phyloP scores from a whole-genome alignment of 2,888 invertebrate species.

The Sesia apiformis region DNA sequence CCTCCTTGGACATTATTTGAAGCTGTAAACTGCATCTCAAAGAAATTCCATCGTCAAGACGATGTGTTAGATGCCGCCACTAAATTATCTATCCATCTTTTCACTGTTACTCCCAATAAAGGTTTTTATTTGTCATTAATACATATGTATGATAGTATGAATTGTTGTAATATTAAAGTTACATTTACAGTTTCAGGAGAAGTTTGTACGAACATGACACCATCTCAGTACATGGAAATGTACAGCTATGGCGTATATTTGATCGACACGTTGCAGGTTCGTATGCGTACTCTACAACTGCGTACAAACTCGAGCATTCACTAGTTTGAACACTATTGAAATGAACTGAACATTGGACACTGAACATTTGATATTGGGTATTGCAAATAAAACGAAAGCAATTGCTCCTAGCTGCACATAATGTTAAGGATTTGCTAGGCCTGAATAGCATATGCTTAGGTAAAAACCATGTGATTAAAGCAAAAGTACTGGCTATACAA shows the following conservation, averaged over 20 bases:
- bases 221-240: conserved; percentile 63
- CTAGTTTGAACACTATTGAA: no score
- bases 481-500: no score
- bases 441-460: no score
- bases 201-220: conserved; percentile 55
- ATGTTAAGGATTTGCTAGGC: no score
- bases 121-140: conserved; percentile 19
- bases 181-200: conserved; percentile 33
- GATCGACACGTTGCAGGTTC: conserved; percentile 55
- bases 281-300: conserved; percentile 2
- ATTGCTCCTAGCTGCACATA: no score
- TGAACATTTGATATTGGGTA: no score
- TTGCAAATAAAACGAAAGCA: no score
- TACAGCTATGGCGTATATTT: conserved; percentile 69
- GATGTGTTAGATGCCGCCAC: conserved; percentile 33
- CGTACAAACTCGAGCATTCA: no score
- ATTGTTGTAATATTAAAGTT: neutral
- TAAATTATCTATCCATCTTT: conserved; percentile 31
- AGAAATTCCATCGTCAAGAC: conserved; percentile 24
- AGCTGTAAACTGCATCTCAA: conserved; percentile 39
- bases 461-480: no score
- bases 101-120: conserved; percentile 30
- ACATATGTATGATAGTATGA: neutral
- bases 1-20: conserved; percentile 52
- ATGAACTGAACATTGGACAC: no score